Evolutionary conservation across 2,797 vertebrate species (phyloP), one percentile per base, ranked within the genome.

Genomic region (Vultur gryphus): DNA sequence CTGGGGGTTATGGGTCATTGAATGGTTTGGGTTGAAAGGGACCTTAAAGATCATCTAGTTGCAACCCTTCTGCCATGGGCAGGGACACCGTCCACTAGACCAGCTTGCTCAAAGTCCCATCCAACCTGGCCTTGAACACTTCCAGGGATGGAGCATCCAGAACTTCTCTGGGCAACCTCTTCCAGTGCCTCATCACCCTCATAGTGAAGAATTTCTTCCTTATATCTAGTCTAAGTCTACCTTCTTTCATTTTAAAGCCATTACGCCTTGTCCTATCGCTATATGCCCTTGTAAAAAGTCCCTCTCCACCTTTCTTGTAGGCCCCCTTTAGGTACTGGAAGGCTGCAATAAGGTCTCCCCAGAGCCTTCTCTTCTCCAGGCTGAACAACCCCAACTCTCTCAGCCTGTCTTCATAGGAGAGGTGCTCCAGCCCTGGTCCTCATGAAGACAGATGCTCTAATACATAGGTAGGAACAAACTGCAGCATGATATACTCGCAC

Each of bases 1-100:
- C 28, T 13, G 12, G 6, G 14, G 13, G 18, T 26, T 64, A 7
- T 1, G 5, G 24, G 48, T 9, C 55, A 70, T 0, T 25, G 33
- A 83, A 25, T 2, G 2, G 28, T 20, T 43, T 78, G 66, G 5
- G 19, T 73, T 86, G 77, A 26, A 57, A 69, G 24, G 14, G 31
- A 44, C 16, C 28, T 73, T 58, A 25, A 37, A 23, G 35, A 23
- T 11, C 13, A 58, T 9, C 7, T 5, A 20, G 26, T 37, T 43
- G 12, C 35, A 72, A 6, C 2, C 1, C 8, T 12, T 9, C 54
- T 67, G 44, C 8, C 39, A 33, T 11, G 33, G 12, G 16, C 46
- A 61, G 46, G 21, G 37, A 80, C 19, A 37, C 3, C 25, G 65
- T 28, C 5, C 39, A 33, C 86, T 33, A 3, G 4, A 49, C 4